Evolutionary conservation across 1,140 invertebrate species (phyloP), one percentile per base, ranked within the genome.

Genomic region (Scaptomyza montana): DNA sequence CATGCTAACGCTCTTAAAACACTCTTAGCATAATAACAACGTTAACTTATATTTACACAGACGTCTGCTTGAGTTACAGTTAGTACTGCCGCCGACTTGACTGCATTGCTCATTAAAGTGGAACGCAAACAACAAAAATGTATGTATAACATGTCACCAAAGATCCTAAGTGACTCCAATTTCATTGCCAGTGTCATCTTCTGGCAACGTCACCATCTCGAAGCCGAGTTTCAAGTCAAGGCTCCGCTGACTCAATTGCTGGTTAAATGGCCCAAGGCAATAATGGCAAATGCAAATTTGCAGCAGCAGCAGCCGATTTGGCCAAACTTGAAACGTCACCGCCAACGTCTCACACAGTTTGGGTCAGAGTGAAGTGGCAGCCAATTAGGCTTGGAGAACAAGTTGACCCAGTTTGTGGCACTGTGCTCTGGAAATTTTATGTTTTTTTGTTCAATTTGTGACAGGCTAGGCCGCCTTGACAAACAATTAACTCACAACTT

Each of bases 371-470:
- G 21, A 59, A 57, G 49, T 60, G 25, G 36, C 19, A 41, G 56
- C 66, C 65, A 59, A 74, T 74, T 74, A 69, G 59, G 62, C 71
- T 56, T 16, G 53, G 28, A 74, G 53, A 69, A 74, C 66, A 64
- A 64, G 72, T 54, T 86, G 82, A 87, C 82, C 82, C 84, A 87
- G 78, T 86, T 86, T 55, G 21, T 56, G 33, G 33, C 13, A 53
- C 10, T 43, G 30, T 45, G 28, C 13, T 33, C 45, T 53, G 41
- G 62, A 62, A 61, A 39, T 57, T 60, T 43, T 62, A 25, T 25
- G 60, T 73, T 67, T 73, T 67, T 76, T 75, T 25, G 21, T 2
- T 2, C 21, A 25, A 25, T 1, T 25, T 25, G 72, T 78, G 65
- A 70, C 66, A 74, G 59, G 47, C 64, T 5, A 10, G 47, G 54